Conservation (phyloP, 2,888 invertebrate species). For the Anthrax anthrax region DNA sequence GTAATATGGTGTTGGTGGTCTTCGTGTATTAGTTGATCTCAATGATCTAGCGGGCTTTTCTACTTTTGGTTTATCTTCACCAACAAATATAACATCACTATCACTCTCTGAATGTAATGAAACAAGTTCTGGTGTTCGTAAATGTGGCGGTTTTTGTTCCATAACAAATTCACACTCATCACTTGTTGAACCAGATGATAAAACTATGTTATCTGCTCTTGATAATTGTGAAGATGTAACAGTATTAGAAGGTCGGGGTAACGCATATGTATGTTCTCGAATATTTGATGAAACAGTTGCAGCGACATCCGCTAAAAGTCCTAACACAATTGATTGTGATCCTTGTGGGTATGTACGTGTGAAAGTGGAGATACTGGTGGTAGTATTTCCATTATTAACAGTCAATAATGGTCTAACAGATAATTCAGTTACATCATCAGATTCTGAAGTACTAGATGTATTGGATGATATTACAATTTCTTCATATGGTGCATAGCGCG, state of each 20-base stretch:
- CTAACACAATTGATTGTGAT: too few species aligned
- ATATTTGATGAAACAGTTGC: too few species aligned
- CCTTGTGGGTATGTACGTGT: too few species aligned
- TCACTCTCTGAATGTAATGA: slow-evolving; percentile 30
- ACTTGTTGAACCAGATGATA: slow-evolving; percentile 16
- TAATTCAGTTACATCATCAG: too few species aligned
- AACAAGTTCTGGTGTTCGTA: slow-evolving; percentile 33
- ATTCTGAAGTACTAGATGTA: slow-evolving; percentile 5
- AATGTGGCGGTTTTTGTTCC: slow-evolving; percentile 32
- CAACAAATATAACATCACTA: slow-evolving; percentile 32
- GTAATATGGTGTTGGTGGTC: too few species aligned
- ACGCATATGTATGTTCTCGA: too few species aligned
- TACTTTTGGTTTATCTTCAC: slow-evolving; percentile 5
- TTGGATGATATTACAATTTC: slow-evolving; percentile 22
- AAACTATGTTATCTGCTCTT: not conserved
- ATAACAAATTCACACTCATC: slow-evolving; percentile 33
- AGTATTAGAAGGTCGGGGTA: not conserved
- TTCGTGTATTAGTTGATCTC: too few species aligned
- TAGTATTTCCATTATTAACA: not conserved
- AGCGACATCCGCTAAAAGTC: too few species aligned
- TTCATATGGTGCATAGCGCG: slow-evolving; percentile 43
- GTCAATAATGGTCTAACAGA: too few species aligned
- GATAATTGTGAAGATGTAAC: not conserved
- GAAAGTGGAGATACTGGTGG: too few species aligned
- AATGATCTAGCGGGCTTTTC: too few species aligned